These are phyloP conservation scores for Nannoperca obscura DNA, from an alignment of 2,797 vertebrate genomes.

Conservation along the genomic window DNA sequence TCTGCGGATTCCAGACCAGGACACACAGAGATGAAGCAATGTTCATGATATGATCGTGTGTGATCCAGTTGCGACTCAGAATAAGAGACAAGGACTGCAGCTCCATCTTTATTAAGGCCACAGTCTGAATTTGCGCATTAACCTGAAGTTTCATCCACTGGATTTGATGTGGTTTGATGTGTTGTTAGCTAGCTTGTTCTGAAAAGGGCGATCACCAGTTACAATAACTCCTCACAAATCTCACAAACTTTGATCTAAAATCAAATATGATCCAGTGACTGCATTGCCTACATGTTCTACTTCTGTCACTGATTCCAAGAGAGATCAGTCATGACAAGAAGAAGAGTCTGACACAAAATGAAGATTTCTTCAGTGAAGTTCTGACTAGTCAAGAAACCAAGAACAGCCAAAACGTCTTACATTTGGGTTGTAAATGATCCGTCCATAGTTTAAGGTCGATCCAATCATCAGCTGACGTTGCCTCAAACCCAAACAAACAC, in stretches of 20 bases:
- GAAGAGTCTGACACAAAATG: not conserved
- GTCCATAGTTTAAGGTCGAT: no score
- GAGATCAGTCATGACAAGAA: no score
- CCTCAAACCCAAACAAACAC: not conserved
- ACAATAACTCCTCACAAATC: not conserved
- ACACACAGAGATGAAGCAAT: not conserved
- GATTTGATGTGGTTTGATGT: not conserved
- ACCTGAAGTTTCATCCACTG: not conserved
- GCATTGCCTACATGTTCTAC: not conserved
- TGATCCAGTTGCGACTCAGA: conserved; percentile 21
- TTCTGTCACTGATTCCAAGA: not conserved
- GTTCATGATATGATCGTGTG: not conserved
- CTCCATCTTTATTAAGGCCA: conserved; percentile 4
- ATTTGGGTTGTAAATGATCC: not conserved
- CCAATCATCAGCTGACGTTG: not conserved
- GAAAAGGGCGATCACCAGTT: not conserved
- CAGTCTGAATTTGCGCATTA: not conserved
- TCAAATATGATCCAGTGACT: not conserved
- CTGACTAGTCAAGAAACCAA: not conserved
- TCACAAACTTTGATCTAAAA: not conserved
- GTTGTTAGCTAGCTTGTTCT: not conserved
- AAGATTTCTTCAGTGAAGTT: not conserved
- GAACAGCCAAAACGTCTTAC: not conserved
- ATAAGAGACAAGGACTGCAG: not conserved
- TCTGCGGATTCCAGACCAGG: conserved; percentile 34